Evolutionary conservation across 2,797 vertebrate genomes (phyloP).

Genomic region (Meda fulgida): DNA sequence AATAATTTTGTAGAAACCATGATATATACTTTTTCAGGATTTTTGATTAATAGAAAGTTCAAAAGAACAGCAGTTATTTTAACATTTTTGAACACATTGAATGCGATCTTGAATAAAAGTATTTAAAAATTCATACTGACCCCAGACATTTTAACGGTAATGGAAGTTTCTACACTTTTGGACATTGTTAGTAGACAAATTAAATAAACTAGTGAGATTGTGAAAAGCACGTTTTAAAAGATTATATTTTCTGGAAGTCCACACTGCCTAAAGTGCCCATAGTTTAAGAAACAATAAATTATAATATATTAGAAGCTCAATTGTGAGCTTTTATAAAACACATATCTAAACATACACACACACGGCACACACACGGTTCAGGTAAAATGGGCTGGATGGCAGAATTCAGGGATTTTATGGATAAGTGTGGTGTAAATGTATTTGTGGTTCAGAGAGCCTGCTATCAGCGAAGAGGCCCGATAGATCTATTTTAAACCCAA

Average conservation of each 20-base stretch:
- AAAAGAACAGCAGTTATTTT: background rate
- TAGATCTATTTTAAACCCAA: slow-evolving; percentile 75
- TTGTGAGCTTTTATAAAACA: background rate
- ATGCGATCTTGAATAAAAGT: background rate
- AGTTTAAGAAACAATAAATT: slow-evolving; percentile 4
- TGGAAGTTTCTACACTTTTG: background rate
- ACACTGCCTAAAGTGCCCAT: background rate
- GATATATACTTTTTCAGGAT: background rate
- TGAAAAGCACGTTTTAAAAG: background rate
- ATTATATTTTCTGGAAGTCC: background rate
- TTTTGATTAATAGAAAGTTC: background rate
- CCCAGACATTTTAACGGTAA: background rate
- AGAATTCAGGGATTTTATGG: slow-evolving; percentile 17
- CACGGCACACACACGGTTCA: slow-evolving; percentile 27
- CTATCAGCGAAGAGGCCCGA: slow-evolving; percentile 70
- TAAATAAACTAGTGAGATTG: too few species aligned
- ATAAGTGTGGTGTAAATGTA: slow-evolving; percentile 50
- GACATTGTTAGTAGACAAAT: background rate
- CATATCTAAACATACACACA: slow-evolving; percentile 7
- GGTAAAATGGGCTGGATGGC: slow-evolving; percentile 14
- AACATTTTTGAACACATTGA: background rate
- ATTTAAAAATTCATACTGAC: background rate
- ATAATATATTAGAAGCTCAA: background rate
- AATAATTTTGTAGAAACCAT: background rate
- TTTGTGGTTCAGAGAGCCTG: slow-evolving; percentile 60